phyloP scores from a whole-genome alignment of 2,113 vertebrate genomes.

The Tychaedon coryphoeus region DNA sequence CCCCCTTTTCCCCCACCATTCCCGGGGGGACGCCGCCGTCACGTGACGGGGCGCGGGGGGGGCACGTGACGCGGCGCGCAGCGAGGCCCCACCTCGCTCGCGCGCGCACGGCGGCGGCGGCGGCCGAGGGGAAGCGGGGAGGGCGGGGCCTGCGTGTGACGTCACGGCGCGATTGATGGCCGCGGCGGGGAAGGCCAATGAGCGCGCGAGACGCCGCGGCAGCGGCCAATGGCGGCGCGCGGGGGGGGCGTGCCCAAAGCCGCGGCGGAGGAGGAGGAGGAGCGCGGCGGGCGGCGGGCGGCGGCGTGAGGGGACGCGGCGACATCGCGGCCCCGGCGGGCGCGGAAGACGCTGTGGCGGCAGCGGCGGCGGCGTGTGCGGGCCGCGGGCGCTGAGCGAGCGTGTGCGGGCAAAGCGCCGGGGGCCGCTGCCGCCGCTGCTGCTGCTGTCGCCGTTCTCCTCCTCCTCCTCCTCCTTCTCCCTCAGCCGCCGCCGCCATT shows the following conservation, averaged over 20 bases:
- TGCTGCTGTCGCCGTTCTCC: background rate
- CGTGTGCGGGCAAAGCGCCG: background rate
- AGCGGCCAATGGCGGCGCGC: background rate
- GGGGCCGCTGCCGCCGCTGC: background rate
- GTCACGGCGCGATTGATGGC: rapidly evolving
- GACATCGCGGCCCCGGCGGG: background rate
- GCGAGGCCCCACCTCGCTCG: background rate
- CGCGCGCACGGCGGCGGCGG: background rate
- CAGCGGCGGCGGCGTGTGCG: background rate
- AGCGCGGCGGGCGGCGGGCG: background rate
- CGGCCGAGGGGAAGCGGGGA: background rate
- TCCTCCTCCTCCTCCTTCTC: background rate
- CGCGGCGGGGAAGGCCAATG: background rate
- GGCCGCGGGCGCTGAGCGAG: background rate
- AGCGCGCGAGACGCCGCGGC: no score
- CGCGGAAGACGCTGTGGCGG: background rate
- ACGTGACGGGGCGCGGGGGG: background rate
- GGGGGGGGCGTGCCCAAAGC: no score
- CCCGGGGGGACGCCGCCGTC: background rate
- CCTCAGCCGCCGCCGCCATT: background rate
- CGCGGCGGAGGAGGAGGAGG: background rate
- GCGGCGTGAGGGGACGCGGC: background rate
- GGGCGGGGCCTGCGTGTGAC: background rate
- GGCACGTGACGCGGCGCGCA: background rate
- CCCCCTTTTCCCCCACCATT: background rate